Evolutionary conservation across 1,140 invertebrate genomes (phyloP).

Genomic region (Anoplolepis gracilipes): DNA sequence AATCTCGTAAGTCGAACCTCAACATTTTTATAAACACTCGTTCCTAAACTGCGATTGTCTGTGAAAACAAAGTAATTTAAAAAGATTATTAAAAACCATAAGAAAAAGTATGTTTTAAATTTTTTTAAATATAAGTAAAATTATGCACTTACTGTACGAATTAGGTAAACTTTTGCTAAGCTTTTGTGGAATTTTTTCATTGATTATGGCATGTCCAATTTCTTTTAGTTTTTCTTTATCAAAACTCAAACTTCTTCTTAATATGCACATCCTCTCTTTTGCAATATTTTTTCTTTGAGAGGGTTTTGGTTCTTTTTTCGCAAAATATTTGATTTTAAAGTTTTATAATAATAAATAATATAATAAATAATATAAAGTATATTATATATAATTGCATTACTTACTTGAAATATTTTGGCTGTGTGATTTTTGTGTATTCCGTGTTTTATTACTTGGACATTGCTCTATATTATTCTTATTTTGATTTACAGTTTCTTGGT

Average conservation of each 20-base stretch:
- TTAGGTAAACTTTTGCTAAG: neutral
- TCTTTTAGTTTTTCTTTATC: conserved; percentile 8
- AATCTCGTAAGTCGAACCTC: conserved; percentile 63
- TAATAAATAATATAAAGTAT: neutral
- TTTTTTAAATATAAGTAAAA: conserved; percentile 1
- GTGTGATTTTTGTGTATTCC: neutral
- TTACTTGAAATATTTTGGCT: conserved; percentile 13
- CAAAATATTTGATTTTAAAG: conserved; percentile 18
- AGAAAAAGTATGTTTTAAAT: neutral
- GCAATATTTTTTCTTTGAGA: conserved; percentile 70
- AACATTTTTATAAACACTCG: conserved; percentile 64
- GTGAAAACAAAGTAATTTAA: neutral
- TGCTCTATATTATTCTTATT: neutral
- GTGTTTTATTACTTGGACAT: neutral
- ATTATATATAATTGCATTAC: neutral
- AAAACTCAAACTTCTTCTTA: conserved; percentile 66
- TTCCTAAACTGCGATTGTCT: neutral
- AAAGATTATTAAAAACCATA: conserved; percentile 11
- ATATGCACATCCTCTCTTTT: conserved; percentile 71
- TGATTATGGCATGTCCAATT: neutral
- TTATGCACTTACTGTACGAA: neutral
- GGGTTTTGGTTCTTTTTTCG: neutral
- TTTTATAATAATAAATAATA: neutral
- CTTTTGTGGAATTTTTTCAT: neutral
- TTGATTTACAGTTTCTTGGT: neutral